Base-by-base conservation (phyloP, 2,797 vertebrate species). In the Apogon hyalosoma region DNA sequence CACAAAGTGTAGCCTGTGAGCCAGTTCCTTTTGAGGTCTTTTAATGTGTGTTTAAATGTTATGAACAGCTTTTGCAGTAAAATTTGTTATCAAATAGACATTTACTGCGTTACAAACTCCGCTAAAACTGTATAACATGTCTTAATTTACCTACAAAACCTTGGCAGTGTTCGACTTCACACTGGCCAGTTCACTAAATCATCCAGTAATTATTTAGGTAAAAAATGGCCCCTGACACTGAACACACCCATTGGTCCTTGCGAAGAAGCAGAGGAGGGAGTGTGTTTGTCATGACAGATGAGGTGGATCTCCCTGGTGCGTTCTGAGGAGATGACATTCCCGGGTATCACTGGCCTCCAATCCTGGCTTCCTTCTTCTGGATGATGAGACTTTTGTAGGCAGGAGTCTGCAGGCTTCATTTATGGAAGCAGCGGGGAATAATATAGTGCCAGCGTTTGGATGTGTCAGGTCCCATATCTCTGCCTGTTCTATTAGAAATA, bases 391-490 rank as follows among this genome's bases (percentile, higher is more conserved):
- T 87, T 75, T 79, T 75, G 69, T 61, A 38, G 70, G 87, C 86
- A 86, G 73, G 65, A 82, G 83, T 89, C 73, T 71, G 73, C 74
- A 73, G 62, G 80, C 84, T 86, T 87, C 87, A 90, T 91, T 87
- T 90, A 86, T 70, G 13, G 77, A 82, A 85, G 82, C 80, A 84
- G 82, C 75, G 2, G 77, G 90, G 69, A 88, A 87, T 91, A 90
- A 92, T 92, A 87, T 87, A 90, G 85, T 89, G 73, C 82, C 85
- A 79, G 54, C 72, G 57, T 86, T 87, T 88, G 82, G 77, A 87
- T 86, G 85, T 92, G 87, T 87, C 82, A 90, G 87, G 86, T 85
- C 88, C 84, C 82, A 86, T 91, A 90, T 92, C 86, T 90, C 84
- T 75, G 80, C 86, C 83, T 83, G 84, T 85, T 92, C 84, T 85